A percentile compares a stretch with the other conserved stretches of the same genome.
These are phyloP conservation scores for Pantala flavescens DNA, from an alignment of 1,140 invertebrate genomes.

Conservation along the genomic window DNA sequence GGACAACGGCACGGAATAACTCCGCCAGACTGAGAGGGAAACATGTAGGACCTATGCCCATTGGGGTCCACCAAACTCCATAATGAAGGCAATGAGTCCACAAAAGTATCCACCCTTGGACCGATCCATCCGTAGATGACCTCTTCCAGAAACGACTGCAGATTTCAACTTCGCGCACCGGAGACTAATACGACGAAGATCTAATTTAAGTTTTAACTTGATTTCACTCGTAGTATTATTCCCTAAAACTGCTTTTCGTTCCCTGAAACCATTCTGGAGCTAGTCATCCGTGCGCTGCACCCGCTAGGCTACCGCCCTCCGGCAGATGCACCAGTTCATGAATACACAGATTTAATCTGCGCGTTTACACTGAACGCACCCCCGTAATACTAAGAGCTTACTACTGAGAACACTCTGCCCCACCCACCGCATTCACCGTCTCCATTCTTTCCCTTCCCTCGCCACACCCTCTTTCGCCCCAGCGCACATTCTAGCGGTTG, in stretches of 20 bases:
- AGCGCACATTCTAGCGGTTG: not conserved
- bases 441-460: not conserved
- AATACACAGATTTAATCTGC: slow-evolving; percentile 10
- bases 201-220: too few relatives aligned
- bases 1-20: not conserved
- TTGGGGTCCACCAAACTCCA: not conserved
- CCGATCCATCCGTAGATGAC: too few relatives aligned
- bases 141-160: too few relatives aligned
- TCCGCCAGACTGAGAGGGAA: not conserved
- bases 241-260: too few relatives aligned
- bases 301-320: too few relatives aligned
- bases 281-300: too few relatives aligned
- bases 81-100: not conserved
- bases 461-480: not conserved
- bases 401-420: not conserved
- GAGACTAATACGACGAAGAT: too few relatives aligned
- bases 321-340: slow-evolving; percentile 3
- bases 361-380: not conserved
- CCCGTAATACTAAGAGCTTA: not conserved
- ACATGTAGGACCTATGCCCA: not conserved
- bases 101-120: not conserved
- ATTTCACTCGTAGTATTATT: too few relatives aligned
- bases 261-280: too few relatives aligned
- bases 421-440: not conserved
- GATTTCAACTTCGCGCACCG: too few relatives aligned